A percentile compares a stretch with the other conserved stretches of the same genome.
phyloP scores from a whole-genome alignment of 2,797 vertebrate genomes.

The Sebastes vulpes region DNA sequence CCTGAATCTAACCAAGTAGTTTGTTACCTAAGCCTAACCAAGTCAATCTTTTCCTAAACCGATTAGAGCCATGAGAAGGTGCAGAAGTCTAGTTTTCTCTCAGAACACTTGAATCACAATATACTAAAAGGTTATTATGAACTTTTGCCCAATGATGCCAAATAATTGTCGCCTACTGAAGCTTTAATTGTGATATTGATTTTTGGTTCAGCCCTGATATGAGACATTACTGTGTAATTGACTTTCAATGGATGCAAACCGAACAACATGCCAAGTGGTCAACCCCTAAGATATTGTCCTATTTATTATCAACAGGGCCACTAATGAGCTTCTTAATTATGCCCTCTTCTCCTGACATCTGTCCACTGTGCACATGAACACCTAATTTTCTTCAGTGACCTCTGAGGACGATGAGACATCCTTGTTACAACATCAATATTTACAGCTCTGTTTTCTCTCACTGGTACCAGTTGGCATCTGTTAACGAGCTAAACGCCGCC shows the following conservation, averaged over 20 bases:
- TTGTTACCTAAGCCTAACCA: too few relatives aligned
- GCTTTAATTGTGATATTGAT: not conserved
- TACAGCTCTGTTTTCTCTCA: not conserved
- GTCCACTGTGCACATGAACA: slow-evolving; percentile 26
- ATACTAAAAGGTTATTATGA: too few relatives aligned
- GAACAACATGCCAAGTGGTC: not conserved
- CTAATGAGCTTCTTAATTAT: slow-evolving; percentile 17
- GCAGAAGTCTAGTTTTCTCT: too few relatives aligned
- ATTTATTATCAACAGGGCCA: not conserved
- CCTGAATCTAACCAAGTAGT: too few relatives aligned
- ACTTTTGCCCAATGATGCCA: too few relatives aligned
- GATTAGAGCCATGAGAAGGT: too few relatives aligned
- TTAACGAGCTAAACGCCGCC: slow-evolving; percentile 56
- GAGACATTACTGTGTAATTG: not conserved
- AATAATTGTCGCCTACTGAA: too few relatives aligned
- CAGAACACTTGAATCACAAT: too few relatives aligned
- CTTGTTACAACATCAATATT: slow-evolving; percentile 13
- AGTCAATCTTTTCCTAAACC: too few relatives aligned
- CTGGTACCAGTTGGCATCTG: slow-evolving; percentile 37
- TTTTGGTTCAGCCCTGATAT: not conserved
- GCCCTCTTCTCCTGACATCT: slow-evolving; percentile 31
- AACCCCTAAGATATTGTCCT: not conserved
- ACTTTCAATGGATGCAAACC: not conserved
- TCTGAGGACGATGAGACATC: not conserved
- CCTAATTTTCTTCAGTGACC: slow-evolving; percentile 30